A percentile compares a stretch with the other conserved stretches of the same genome.
Conservation (phyloP, 2,797 vertebrate species). For the Allobates femoralis region DNA sequence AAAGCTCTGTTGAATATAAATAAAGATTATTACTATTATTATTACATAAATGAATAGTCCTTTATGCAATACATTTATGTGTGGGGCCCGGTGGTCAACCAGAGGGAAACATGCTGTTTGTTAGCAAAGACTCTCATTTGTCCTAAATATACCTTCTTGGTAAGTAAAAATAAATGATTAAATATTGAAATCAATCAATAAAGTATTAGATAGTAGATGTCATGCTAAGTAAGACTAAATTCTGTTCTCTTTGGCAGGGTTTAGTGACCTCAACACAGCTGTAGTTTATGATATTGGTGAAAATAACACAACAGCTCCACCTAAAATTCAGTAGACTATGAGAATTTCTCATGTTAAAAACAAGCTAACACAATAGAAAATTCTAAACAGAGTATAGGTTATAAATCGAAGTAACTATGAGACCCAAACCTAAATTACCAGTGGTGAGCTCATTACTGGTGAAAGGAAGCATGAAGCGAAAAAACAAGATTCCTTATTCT, state of each 20-base stretch:
- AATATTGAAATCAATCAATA: too few species aligned
- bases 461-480: too few species aligned
- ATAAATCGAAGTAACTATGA: neutral
- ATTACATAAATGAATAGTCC: too few species aligned
- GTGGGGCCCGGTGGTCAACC: too few species aligned
- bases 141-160: too few species aligned
- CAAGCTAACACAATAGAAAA: neutral
- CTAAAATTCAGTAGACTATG: neutral
- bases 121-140: too few species aligned
- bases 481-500: neutral
- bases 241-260: neutral
- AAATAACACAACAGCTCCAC: neutral
- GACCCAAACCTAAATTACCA: neutral
- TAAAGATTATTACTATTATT: too few species aligned
- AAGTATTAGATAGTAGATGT: neutral
- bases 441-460: neutral
- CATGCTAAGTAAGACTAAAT: neutral
- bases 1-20: too few species aligned
- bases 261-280: neutral
- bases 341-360: neutral
- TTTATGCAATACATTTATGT: too few species aligned
- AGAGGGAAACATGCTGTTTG: too few species aligned
- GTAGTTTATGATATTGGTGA: neutral
- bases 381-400: neutral
- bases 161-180: too few species aligned